Conservation (phyloP, 2,113 vertebrate species). For the Corydoras maculifer region DNA sequence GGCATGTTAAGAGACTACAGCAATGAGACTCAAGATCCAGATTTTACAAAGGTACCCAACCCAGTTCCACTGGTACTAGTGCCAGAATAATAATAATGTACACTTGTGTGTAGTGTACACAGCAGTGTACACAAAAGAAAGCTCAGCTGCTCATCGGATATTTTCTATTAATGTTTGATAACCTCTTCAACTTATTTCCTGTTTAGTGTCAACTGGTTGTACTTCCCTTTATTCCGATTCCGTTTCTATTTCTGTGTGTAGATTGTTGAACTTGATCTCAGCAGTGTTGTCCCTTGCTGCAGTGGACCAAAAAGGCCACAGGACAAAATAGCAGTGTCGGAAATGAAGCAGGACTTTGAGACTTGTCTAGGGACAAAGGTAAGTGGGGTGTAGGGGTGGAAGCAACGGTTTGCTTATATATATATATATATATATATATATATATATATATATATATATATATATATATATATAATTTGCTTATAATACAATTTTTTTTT, state of each 20-base stretch:
- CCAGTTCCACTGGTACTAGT: too few species aligned
- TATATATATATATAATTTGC: too few species aligned
- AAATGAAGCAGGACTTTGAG: conserved; percentile 91
- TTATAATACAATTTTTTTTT: background rate
- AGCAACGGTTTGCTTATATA: too few species aligned
- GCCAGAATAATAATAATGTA: too few species aligned
- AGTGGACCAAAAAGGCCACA: conserved; percentile 96
- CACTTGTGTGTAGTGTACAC: too few species aligned
- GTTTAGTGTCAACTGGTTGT: too few species aligned
- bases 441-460: too few species aligned
- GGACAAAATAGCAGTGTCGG: conserved; percentile 81
- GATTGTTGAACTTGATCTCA: conserved; percentile 75
- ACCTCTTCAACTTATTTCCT: too few species aligned
- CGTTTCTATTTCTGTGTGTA: conserved; percentile 9
- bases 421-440: too few species aligned
- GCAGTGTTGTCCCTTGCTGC: conserved; percentile 85
- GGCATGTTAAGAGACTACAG: conserved; percentile 87
- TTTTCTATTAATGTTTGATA: too few species aligned
- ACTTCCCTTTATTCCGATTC: background rate
- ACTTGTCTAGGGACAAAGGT: conserved; percentile 84
- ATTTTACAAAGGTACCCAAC: conserved; percentile 79
- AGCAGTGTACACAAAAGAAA: too few species aligned
- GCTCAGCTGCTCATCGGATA: too few species aligned
- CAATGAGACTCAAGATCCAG: conserved; percentile 77
- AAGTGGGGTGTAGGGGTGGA: background rate